A percentile compares a stretch with the other conserved stretches of the same genome.
These are phyloP conservation scores for Heterochromis multidens DNA, from an alignment of 2,113 vertebrate genomes.

Conservation along the genomic window DNA sequence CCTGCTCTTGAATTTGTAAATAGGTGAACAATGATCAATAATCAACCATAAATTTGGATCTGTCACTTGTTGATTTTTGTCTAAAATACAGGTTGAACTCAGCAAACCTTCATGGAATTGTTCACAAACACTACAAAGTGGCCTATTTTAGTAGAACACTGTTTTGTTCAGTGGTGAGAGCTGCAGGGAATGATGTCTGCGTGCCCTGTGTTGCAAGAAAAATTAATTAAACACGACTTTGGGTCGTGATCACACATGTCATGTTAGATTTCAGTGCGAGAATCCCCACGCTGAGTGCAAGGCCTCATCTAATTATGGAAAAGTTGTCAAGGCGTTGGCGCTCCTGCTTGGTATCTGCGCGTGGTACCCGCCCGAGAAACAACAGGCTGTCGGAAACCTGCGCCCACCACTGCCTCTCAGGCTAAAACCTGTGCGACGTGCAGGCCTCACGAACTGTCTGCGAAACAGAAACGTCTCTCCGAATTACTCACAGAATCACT, in stretches of 20 bases:
- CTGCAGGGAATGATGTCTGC: conserved; percentile 54
- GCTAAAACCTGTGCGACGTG: conserved; percentile 69
- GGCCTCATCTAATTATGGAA: conserved; percentile 71
- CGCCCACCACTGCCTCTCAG: conserved; percentile 68
- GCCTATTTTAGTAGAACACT: conserved; percentile 16
- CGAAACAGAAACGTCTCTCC: conserved; percentile 34
- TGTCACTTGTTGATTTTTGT: not conserved
- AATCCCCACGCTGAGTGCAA: conserved; percentile 25
- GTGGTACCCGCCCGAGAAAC: conserved; percentile 73
- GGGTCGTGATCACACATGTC: conserved; percentile 74
- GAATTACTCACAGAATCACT: conserved; percentile 51
- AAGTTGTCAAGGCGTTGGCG: conserved; percentile 64
- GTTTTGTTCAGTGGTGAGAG: conserved; percentile 8
- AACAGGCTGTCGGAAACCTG: conserved; percentile 78
- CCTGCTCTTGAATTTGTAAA: not conserved
- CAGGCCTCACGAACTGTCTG: conserved; percentile 38
- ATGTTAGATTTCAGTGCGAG: conserved; percentile 49
- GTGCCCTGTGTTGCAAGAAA: conserved; percentile 6
- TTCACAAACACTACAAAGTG: conserved; percentile 3
- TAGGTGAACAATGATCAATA: not conserved
- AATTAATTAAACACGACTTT: conserved; percentile 72
- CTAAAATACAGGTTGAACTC: not conserved
- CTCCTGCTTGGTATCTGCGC: conserved; percentile 60
- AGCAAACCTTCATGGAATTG: not conserved
- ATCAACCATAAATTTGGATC: not conserved